Evolutionary conservation across 2,797 vertebrate species (phyloP), one percentile per base, ranked within the genome.

Genomic region (Poecilia picta): DNA sequence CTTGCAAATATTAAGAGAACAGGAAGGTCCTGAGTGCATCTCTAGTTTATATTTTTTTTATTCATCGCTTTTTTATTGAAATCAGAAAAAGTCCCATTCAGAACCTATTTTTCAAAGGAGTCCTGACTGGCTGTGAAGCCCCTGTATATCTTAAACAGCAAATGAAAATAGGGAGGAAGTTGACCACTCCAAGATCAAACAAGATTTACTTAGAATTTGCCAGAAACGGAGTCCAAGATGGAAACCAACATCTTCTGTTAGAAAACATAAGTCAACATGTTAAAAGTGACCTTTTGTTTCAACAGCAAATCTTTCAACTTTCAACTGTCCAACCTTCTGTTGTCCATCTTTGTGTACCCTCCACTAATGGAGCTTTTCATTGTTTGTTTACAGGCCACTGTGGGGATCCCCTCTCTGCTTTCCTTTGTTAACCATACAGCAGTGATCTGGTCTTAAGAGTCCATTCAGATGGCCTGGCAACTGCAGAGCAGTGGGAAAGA

Each of bases 401-500:
- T 47, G 43, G 5, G n/a, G 70, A n/a, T 18, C 71, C 18, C 20
- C 16, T 0, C 70, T 72, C 12, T 31, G n/a, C 15, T 47, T 28
- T 31, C 8, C 15, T 49, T 3, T 73, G 47, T 25, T 53, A 25
- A 73, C 15, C 47, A 76, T 41, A 78, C 64, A 79, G 57, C 81
- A 75, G 57, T 76, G 78, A 75, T 75, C 57, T 55, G 71, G 73
- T 66, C 79, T 47, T 85, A 46, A 81, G 80, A 84, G 78, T 80
- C 4, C 1, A 25, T 64, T 80, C 79, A 49, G 47, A 33, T 55
- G 53, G 73, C 76, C 18, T 36, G 57, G 77, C 80, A 81, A 80
- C 77, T 81, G 71, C 12, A 72, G 76, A 59, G 43, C n/a, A 89
- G 83, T 83, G 88, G 85, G 86, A 83, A 85, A 89, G 91, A 88